phyloP scores from a whole-genome alignment of 2,888 invertebrate genomes.

The Coleophora deauratella region DNA sequence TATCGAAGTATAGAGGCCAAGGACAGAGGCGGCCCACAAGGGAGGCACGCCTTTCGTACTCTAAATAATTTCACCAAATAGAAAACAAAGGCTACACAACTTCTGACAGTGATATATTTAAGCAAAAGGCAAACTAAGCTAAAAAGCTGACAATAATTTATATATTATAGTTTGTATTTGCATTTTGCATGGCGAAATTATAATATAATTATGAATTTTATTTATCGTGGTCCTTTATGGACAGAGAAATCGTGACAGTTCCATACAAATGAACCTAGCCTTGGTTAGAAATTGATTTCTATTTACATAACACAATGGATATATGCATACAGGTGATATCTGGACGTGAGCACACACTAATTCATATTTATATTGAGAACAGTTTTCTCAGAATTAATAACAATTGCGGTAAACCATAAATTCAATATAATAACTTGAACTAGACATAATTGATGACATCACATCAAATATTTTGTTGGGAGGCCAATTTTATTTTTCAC shows the following conservation, averaged over 20 bases:
- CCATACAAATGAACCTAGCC: not conserved
- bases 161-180: too few species aligned
- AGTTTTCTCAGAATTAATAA: too few species aligned
- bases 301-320: not conserved
- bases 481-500: too few species aligned
- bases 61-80: constrained; percentile 8
- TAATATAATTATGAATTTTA: too few species aligned
- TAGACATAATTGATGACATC: constrained; percentile 18
- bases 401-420: constrained; percentile 5
- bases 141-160: too few species aligned
- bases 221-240: constrained; percentile 9
- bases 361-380: too few species aligned
- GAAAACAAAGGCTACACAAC: constrained; percentile 24
- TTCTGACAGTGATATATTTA: constrained; percentile 9
- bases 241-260: constrained; percentile 19
- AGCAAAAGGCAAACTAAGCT: too few species aligned
- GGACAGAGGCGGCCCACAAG: constrained; percentile 17
- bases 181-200: too few species aligned
- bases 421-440: constrained; percentile 7
- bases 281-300: not conserved
- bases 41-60: constrained; percentile 17
- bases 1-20: too few species aligned
- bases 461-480: too few species aligned
- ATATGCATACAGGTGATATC: not conserved
- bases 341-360: not conserved